Evolutionary conservation across 2,888 invertebrate genomes (phyloP), one percentile per base, ranked within the genome.

Genomic region (Rhorus exstirpatorius): DNA sequence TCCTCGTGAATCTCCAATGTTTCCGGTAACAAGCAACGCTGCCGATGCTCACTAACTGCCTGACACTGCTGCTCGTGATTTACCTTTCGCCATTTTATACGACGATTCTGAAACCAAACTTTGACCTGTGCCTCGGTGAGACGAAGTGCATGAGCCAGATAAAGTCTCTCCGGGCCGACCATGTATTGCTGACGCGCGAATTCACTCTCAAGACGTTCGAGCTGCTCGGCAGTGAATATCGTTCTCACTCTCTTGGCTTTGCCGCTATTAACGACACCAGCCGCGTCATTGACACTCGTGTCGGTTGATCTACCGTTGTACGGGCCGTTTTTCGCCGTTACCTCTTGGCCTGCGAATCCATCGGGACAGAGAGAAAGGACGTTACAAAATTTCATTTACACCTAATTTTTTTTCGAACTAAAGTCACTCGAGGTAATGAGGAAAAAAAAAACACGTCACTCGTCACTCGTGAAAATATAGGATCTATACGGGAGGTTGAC

Each of bases 171-270:
- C 0, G 98, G 98, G 0, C 99, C 99, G 10, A 99, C 99, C 99
- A 99, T 99, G 93, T 99, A 99, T 93, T 99, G 99, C 90, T 99
- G 99, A 46, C 98, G 93, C 88, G 98, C 98, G 90, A 99, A 99
- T 94, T 99, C 99, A 0, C 97, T 97, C 91, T 99, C 99, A 72
- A 99, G 94, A 86, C 98, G 94, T 92, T 99, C 99, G 87, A 99
- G 93, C 93, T 99, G 99, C 89, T 99, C 99, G 0, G 98, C 98
- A 0, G 99, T 99, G 94, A 99, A 99, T 88, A 99, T 99, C 0
- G 99, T 99, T 24, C 99, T 94, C 46, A 99, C 98, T 84, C 99
- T 94, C 94, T 99, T 99, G 89, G 91, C 86, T 85, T 97, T 97
- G 79, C 94, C 94, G 86, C 88, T 93, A 92, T 92, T 90, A 75